These are phyloP conservation scores for Epizoanthus fatuus DNA, from an alignment of 92 coral and sea anemone species.

Conservation along the genomic window DNA sequence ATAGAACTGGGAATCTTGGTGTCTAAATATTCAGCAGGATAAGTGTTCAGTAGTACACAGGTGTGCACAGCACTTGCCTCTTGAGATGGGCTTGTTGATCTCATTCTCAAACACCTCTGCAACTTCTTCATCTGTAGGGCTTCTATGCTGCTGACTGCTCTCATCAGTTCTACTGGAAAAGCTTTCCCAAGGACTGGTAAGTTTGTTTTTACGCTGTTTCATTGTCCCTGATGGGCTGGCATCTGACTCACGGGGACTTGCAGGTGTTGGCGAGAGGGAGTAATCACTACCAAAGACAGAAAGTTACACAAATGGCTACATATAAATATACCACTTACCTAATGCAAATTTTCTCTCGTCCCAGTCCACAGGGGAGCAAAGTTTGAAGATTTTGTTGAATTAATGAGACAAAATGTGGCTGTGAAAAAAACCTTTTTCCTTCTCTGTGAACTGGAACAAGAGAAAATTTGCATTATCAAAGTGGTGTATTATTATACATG, in stretches of 20 bases:
- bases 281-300: slow-evolving; percentile 18
- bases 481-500: no score
- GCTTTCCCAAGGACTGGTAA: slow-evolving; percentile 78
- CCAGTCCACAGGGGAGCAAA: no score
- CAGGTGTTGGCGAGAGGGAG: slow-evolving; percentile 38
- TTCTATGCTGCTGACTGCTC: not conserved
- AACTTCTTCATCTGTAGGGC: slow-evolving; percentile 30
- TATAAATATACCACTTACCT: not conserved
- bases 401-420: no score
- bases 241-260: slow-evolving; percentile 44
- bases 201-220: slow-evolving; percentile 59
- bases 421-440: no score
- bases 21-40: no score
- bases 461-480: no score
- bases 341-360: no score
- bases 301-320: not conserved
- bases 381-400: no score
- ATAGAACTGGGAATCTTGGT: no score
- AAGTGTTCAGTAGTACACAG: no score
- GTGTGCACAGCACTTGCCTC: not conserved
- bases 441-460: no score
- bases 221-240: slow-evolving; percentile 90
- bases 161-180: not conserved
- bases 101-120: slow-evolving; percentile 36
- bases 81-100: not conserved